These are phyloP conservation scores for Clusia tigrina DNA, from an alignment of 2,888 invertebrate species.

Conservation along the genomic window DNA sequence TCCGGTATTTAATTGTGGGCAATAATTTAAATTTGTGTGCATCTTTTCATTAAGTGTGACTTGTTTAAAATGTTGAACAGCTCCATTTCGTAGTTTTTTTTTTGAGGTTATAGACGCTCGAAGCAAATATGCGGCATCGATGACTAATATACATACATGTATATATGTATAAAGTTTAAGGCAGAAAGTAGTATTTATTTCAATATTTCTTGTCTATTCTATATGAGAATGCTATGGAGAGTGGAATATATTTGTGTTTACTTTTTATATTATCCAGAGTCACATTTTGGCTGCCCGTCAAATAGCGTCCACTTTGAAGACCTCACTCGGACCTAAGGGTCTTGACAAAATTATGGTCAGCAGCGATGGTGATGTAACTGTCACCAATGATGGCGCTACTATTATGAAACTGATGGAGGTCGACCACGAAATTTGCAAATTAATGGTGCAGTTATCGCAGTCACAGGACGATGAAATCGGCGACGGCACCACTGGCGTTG, in stretches of 20 bases:
- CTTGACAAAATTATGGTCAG: constrained; percentile 98
- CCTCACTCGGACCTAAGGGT: constrained; percentile 96
- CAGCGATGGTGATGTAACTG: constrained; percentile 95
- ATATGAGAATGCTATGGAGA: neutral
- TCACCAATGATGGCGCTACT: constrained; percentile 99
- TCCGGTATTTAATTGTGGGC: too few species aligned
- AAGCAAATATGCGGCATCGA: too few species aligned
- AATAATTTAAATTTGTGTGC: too few species aligned
- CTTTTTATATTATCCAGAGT: constrained; percentile 73
- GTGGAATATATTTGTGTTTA: neutral
- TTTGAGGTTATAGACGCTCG: constrained; percentile 52
- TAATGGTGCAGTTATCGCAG: constrained; percentile 97
- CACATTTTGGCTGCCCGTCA: constrained; percentile 97
- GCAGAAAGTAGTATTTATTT: neutral
- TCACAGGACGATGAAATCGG: constrained; percentile 99
- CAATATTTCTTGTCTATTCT: neutral
- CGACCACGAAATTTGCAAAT: constrained; percentile 96
- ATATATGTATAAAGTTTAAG: constrained; percentile 2
- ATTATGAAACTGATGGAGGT: constrained; percentile 99
- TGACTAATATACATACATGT: neutral
- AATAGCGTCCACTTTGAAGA: constrained; percentile 87
- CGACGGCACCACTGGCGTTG: constrained; percentile 99
- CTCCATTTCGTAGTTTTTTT: too few species aligned
- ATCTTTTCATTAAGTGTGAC: neutral
- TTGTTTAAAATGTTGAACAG: neutral